Evolutionary conservation across 2,797 vertebrate species (phyloP), one percentile per base, ranked within the genome.

Genomic region (Nannoperca australis): DNA sequence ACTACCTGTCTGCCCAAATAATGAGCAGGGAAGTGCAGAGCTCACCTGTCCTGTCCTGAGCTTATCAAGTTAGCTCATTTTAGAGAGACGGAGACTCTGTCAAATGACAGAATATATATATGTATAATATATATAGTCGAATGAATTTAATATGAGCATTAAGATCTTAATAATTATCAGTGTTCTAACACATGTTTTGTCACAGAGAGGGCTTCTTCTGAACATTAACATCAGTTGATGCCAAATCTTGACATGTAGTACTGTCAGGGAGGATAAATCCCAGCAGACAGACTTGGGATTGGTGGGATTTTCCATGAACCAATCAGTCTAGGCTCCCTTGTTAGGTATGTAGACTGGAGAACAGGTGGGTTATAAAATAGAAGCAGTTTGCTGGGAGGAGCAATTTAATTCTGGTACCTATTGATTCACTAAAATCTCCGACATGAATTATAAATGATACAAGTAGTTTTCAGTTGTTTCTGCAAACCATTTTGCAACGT

Each of bases 21-120:
- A 93, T 88, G 82, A 88, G 82, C 73, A 49, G 54, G 45, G 56
- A 66, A 76, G 72, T 34, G 69, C 66, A 74, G 49, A 78, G 55
- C 66, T 85, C 90, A 87, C 81, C 80, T 81, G 67, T 87, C 76
- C 62, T 79, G 67, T 80, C 73, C 54, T 42, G 42, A 84, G 61
- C 54, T 45, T 50, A 58, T 78, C 50, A 17, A 58, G 49, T 51
- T 36, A 42, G 75, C 85, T 89, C 85, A 78, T 92, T 91, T 87
- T 20, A 73, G 53, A 77, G 45, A 67, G 30, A 61, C 18, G 53
- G 8, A 69, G 38, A 61, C 30, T 22, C 45, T 49, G 51, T n/a
- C 11, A 66, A 54, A 81, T 50, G 49, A 40, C 20, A 32, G 11
- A 51, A 45, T 27, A 27, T 27, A 27, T 27, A 27, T 27, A 27